phyloP scores from a whole-genome alignment of 2,797 vertebrate genomes.

The Sebastes matsubarae region DNA sequence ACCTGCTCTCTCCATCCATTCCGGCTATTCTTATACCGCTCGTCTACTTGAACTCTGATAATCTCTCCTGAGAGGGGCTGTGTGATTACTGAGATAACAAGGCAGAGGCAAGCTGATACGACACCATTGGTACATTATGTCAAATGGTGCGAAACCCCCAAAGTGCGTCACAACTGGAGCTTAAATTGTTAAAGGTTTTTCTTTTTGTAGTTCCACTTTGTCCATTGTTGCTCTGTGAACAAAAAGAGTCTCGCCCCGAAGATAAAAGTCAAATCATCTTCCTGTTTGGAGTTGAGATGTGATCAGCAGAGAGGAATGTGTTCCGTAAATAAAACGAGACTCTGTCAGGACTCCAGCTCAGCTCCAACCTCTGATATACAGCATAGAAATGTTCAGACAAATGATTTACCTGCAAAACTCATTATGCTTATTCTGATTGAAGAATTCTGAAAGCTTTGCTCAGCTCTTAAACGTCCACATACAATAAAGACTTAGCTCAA shows the following conservation, averaged over 20 bases:
- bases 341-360: neutral
- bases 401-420: neutral
- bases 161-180: neutral
- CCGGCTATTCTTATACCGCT: constrained; percentile 52
- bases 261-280: constrained; percentile 23
- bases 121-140: neutral
- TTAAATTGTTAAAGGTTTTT: neutral
- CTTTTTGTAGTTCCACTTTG: neutral
- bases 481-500: neutral
- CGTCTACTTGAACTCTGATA: constrained; percentile 9
- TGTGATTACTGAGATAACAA: neutral
- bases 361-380: neutral
- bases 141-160: neutral
- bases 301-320: constrained; percentile 40
- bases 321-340: neutral
- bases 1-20: constrained; percentile 2
- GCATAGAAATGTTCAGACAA: neutral
- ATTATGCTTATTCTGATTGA: neutral
- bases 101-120: neutral
- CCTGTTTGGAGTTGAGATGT: constrained; percentile 24
- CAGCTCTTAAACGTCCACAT: neutral
- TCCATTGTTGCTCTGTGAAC: neutral
- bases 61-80: neutral
- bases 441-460: neutral
- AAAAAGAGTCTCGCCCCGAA: neutral